phyloP scores from a whole-genome alignment of 2,113 vertebrate genomes.

The Plecotus auritus region DNA sequence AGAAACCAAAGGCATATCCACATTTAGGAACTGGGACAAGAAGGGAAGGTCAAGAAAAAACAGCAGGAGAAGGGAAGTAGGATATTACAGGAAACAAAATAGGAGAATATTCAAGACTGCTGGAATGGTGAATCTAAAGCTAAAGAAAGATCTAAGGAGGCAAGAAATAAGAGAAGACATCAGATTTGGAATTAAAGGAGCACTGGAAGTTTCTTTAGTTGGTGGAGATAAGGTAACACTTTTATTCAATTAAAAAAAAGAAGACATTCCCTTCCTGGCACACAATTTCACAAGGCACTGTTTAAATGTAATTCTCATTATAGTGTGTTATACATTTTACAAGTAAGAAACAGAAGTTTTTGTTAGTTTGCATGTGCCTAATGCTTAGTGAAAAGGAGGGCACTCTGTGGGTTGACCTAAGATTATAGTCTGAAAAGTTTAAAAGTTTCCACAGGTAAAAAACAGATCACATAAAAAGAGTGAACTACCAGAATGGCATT shows the following conservation, averaged over 20 bases:
- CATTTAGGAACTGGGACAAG: background rate
- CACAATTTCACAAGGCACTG: background rate
- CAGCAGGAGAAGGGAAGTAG: background rate
- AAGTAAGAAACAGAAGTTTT: background rate
- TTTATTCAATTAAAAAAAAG: background rate
- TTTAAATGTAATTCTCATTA: background rate
- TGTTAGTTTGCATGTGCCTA: background rate
- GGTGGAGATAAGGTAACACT: background rate
- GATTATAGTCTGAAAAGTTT: background rate
- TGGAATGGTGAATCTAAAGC: background rate
- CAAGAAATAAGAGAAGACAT: background rate
- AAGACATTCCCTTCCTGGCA: background rate
- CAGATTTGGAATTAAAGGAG: background rate
- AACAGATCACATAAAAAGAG: background rate
- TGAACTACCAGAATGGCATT: background rate
- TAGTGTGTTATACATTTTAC: background rate
- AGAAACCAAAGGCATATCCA: background rate
- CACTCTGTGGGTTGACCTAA: background rate
- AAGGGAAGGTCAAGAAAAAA: background rate
- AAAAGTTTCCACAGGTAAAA: background rate
- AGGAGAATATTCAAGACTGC: background rate
- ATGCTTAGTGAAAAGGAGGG: background rate
- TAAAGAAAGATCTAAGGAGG: background rate
- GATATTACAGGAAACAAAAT: background rate
- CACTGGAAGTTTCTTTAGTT: background rate